Evolutionary conservation across 2,888 invertebrate genomes (phyloP), one percentile per base, ranked within the genome.

Genomic region (Pimpla rufipes): DNA sequence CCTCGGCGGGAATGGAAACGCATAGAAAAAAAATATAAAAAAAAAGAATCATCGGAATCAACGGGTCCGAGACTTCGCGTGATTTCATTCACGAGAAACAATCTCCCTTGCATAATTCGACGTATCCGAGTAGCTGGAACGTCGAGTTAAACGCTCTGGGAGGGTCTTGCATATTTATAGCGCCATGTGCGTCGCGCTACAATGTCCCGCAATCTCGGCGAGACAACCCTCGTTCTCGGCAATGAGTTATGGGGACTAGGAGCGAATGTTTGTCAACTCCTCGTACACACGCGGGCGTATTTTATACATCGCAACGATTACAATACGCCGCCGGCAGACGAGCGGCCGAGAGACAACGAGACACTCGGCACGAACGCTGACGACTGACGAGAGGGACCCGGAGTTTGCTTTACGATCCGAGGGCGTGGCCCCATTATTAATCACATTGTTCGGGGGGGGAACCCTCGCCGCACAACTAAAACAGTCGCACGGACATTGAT

Each of bases 371-470:
- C n/a, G n/a, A n/a, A n/a, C n/a, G n/a, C 64, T 74, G 79, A 83
- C 77, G 67, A 80, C 79, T 77, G 79, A 76, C 67, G 73, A 62
- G 59, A 79, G 40, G 66, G 52, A 68, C 13, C 42, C 50, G 70
- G 74, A 73, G 79, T 79, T 83, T 83, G 55, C 78, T 84, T 80
- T 84, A 84, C 74, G 81, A 81, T 78, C 68, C 66, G 70, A 84
- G 81, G 87, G 88, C 88, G 85, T 86, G 88, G 86, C 85, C 77
- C 75, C 47, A 85, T 90, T 88, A 88, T 90, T 87, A 87, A 90
- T 88, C 88, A 85, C 84, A 88, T 89, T 87, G 88, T 89, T 88
- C 82, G 83, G 83, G 81, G 82, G 83, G 68, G n/a, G n/a, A n/a
- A 66, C 85, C 83, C 78, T 88, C 85, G 88, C 68, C 74, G 45